Percentiles rank a stretch among this genome's conserved stretches.
These are phyloP conservation scores for Chaetorhynchus papuensis DNA, from an alignment of 2,113 vertebrate genomes.

Conservation along the genomic window DNA sequence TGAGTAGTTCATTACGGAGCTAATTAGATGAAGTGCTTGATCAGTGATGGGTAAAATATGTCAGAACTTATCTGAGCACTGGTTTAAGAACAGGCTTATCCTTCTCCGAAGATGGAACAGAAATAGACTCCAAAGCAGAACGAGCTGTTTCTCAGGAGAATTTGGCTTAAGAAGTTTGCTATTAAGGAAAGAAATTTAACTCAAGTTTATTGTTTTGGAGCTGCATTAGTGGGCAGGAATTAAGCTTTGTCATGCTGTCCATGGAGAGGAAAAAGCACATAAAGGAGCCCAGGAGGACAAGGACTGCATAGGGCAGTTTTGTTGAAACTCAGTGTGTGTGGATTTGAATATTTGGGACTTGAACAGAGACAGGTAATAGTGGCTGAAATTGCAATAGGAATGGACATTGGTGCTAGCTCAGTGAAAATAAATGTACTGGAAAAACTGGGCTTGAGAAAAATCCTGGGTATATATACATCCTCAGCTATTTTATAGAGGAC, in stretches of 20 bases:
- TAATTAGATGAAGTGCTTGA: conserved; percentile 57
- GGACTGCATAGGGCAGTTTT: background rate
- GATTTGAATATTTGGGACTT: background rate
- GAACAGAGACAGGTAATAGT: conserved; percentile 6
- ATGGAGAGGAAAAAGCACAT: background rate
- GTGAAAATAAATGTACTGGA: conserved; percentile 56
- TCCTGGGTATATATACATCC: background rate
- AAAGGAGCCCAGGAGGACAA: background rate
- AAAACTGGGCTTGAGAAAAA: conserved; percentile 25
- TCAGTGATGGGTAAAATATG: conserved; percentile 52
- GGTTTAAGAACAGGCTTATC: conserved; percentile 34
- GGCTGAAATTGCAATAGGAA: conserved; percentile 30
- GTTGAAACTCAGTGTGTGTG: background rate
- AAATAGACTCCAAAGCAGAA: conserved; percentile 8
- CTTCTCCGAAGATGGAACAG: background rate
- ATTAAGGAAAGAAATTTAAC: background rate
- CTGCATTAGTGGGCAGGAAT: background rate
- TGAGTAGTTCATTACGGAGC: conserved; percentile 42
- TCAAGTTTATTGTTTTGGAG: conserved; percentile 9
- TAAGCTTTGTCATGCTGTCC: background rate
- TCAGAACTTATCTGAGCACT: conserved; percentile 31
- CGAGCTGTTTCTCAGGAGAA: background rate
- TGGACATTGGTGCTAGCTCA: conserved; percentile 40
- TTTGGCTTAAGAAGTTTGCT: conserved; percentile 23
- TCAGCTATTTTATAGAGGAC: conserved; percentile 17